Evolutionary conservation across 2,113 vertebrate species (phyloP).

Genomic region (Gymnorhina tibicen): DNA sequence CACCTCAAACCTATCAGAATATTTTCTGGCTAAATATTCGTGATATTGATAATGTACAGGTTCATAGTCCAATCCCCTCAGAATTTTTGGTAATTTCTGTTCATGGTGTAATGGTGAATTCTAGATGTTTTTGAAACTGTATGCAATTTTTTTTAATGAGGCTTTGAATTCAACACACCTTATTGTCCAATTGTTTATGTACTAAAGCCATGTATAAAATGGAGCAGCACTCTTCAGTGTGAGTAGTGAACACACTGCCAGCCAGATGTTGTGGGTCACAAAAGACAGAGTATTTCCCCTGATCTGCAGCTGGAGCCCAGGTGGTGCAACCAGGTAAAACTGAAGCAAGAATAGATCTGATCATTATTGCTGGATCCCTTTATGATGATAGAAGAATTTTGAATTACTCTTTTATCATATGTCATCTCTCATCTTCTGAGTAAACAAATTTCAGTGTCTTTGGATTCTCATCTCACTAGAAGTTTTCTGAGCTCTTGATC

Average conservation of each 20-base stretch:
- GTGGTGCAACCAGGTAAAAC: not conserved
- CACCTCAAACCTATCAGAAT: not conserved
- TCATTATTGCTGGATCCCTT: not conserved
- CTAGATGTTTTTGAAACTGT: not conserved
- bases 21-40: not conserved
- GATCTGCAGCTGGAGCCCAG: not conserved
- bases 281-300: not conserved
- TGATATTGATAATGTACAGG: rapidly evolving
- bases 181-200: not conserved
- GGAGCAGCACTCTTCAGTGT: not conserved
- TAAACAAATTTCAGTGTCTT: not conserved
- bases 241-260: not conserved
- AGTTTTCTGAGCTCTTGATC: not conserved
- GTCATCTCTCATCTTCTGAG: not conserved
- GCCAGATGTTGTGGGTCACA: not conserved
- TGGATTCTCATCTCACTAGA: not conserved
- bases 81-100: not conserved
- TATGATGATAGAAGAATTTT: not conserved
- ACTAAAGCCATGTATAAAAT: not conserved
- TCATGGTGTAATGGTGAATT: not conserved
- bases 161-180: not conserved
- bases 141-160: not conserved
- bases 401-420: not conserved
- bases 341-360: not conserved
- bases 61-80: not conserved